Conservation (phyloP, 2,888 invertebrate species). For the Cantharis lateralis region DNA sequence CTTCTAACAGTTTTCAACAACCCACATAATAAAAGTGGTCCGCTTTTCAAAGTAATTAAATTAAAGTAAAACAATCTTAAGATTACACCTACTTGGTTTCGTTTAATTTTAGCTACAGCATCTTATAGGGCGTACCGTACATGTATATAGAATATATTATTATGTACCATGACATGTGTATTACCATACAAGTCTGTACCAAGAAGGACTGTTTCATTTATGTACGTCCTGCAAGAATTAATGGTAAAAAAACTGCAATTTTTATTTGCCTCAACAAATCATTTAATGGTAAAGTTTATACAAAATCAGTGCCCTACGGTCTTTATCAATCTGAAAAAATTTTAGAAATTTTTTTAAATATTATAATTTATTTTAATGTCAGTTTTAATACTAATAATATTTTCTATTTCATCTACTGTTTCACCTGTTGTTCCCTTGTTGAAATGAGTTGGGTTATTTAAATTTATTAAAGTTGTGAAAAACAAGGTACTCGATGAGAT, state of each 20-base stretch:
- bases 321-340: no score
- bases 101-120: neutral
- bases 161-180: neutral
- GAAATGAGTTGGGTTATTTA: no score
- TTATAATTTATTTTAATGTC: no score
- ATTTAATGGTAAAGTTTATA: no score
- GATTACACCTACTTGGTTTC: neutral
- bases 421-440: no score
- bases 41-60: neutral
- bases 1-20: neutral
- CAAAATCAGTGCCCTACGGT: no score
- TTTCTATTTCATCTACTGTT: no score
- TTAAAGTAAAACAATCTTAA: neutral
- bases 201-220: neutral
- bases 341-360: no score
- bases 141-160: neutral
- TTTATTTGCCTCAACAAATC: no score
- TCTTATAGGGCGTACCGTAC: neutral
- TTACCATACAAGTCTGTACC: neutral
- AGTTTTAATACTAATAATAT: no score
- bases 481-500: no score
- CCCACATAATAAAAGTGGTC: neutral
- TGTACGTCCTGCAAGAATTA: neutral
- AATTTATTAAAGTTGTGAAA: no score
- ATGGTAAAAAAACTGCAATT: neutral